Evolutionary conservation across 2,113 vertebrate species (phyloP).

Genomic region (Caracal caracal): DNA sequence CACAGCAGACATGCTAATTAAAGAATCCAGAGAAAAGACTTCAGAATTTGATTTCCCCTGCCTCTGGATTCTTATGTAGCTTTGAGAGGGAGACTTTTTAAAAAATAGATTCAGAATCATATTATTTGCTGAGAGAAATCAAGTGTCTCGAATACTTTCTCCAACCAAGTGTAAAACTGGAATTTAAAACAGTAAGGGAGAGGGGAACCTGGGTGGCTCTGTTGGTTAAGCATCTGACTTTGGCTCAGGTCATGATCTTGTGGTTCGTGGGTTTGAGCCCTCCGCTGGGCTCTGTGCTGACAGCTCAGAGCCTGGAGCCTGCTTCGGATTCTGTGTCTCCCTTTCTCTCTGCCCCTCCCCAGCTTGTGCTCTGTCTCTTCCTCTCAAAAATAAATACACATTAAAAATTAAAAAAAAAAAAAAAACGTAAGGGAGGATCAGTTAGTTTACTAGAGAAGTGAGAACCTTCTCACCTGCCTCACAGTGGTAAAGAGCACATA

Average conservation of each 20-base stretch:
- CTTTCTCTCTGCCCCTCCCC: too few relatives aligned
- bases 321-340: too few relatives aligned
- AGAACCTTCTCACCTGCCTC: not conserved
- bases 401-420: not conserved
- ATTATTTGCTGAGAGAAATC: conserved; percentile 4
- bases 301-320: too few relatives aligned
- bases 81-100: not conserved
- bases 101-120: not conserved
- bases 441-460: not conserved
- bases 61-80: conserved; percentile 18
- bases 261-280: too few relatives aligned
- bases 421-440: not conserved
- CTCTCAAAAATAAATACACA: too few relatives aligned
- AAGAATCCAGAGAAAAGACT: not conserved
- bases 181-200: not conserved
- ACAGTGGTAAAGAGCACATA: not conserved
- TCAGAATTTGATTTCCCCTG: not conserved
- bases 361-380: too few relatives aligned
- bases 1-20: conserved; percentile 56
- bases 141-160: conserved; percentile 4
- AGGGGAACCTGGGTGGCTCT: too few relatives aligned
- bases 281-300: too few relatives aligned
- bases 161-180: not conserved
- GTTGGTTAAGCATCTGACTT: too few relatives aligned
- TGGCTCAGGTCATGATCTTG: too few relatives aligned